Conservation (phyloP, 2,113 vertebrate species). For the Anoura caudifer region DNA sequence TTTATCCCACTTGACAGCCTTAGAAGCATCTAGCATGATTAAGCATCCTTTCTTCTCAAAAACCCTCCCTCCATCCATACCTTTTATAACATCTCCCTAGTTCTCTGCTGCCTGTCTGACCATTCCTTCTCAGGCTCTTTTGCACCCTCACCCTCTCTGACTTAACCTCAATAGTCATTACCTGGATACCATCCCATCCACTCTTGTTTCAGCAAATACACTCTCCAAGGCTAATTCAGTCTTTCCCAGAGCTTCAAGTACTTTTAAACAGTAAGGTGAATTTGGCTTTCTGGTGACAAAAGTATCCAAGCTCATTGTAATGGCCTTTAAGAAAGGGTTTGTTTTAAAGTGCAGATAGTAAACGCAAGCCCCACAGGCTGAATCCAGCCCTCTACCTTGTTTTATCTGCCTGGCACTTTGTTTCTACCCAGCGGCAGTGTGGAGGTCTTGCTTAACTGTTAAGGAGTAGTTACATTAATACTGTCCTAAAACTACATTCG, state of each 20-base stretch:
- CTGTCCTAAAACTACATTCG: too few relatives aligned
- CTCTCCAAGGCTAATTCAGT: not conserved
- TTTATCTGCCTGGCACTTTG: too few relatives aligned
- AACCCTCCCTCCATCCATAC: not conserved
- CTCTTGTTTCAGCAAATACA: not conserved
- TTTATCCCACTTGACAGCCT: not conserved
- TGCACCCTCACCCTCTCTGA: not conserved
- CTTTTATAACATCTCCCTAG: not conserved
- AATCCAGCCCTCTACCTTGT: too few relatives aligned
- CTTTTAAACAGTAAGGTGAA: not conserved
- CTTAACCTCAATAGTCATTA: not conserved
- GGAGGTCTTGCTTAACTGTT: too few relatives aligned
- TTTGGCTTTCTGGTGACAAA: not conserved
- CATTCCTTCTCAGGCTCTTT: not conserved
- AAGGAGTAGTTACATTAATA: too few relatives aligned
- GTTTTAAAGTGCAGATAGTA: not conserved
- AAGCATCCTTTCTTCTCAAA: not conserved
- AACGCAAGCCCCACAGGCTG: too few relatives aligned
- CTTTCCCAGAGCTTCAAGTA: not conserved
- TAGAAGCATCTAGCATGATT: not conserved
- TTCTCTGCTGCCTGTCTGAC: not conserved
- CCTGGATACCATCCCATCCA: not conserved
- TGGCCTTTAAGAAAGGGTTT: not conserved
- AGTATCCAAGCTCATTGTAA: not conserved
- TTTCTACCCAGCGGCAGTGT: too few relatives aligned